Evolutionary conservation across 2,797 vertebrate genomes (phyloP), one percentile per base, ranked within the genome.

Genomic region (Lithobates sylvaticus): DNA sequence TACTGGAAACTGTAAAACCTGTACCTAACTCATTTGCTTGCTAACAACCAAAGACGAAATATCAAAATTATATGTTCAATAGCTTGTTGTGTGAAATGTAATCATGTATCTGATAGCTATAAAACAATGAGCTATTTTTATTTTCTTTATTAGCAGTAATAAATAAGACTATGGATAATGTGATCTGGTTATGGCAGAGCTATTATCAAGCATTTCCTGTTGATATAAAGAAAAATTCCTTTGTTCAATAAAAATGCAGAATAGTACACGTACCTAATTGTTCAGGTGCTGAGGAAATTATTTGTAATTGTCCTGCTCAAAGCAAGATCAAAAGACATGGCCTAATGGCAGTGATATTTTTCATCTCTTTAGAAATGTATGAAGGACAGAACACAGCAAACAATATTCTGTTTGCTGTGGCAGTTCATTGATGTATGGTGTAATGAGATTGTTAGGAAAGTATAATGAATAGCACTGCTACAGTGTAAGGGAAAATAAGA

Each of bases 401-500:
- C 76, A 84, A 84, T 84, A 64, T 78, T 67, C 36, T 76, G 72
- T 68, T 76, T 83, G 68, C 47, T 8, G 82, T 64, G 44, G 32
- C 47, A 29, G 64, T 71, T 71, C 83, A 84, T 84, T 85, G 70
- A 79, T 80, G 68, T 85, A 74, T 58, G 50, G 75, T 23, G 75
- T 85, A 85, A 85, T 84, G 39, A 85, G 68, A 79, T 44, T 65
- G 50, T 74, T 85, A 73, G 21, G 34, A 79, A 65, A 67, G 61
- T 61, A 54, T 27, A 78, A 70, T 78, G 83, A 84, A 78, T 44
- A 42, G 47, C 34, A 18, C 29, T 84, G 12, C 29, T 70, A 61
- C 18, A 18, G 34, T 67, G 77, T 21, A 69, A 3, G 10, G 64
- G 58, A 78, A 71, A 84, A 78, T 67, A 67, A 73, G 68, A 73